These are phyloP conservation scores for Corapipo altera DNA, from an alignment of 2,113 vertebrate species.

Conservation along the genomic window DNA sequence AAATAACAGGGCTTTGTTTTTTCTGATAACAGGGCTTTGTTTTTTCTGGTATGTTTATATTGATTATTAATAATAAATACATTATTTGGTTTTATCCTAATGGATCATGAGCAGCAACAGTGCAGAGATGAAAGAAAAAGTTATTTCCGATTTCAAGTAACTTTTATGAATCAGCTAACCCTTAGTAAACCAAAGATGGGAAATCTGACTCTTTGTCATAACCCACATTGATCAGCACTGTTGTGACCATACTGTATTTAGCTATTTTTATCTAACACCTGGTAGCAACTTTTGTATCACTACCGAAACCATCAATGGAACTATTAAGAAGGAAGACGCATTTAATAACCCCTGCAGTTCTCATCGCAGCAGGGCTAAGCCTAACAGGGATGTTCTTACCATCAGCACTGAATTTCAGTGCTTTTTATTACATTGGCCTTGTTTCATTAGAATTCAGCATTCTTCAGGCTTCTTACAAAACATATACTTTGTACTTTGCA, in stretches of 20 bases:
- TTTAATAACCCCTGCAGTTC: slow-evolving; percentile 30
- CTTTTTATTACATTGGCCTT: not conserved
- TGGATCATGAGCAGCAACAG: not conserved
- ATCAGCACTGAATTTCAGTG: not conserved
- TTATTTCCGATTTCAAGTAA: not conserved
- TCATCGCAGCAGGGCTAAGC: not conserved
- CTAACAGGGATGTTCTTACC: not conserved
- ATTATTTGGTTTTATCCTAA: not conserved
- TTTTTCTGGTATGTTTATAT: not conserved
- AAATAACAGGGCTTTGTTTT: not conserved
- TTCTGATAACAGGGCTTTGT: not conserved
- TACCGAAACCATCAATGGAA: slow-evolving; percentile 32
- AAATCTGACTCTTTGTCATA: slow-evolving; percentile 2
- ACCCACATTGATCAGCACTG: slow-evolving; percentile 14
- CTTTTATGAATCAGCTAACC: not conserved
- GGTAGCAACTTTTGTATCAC: slow-evolving; percentile 39
- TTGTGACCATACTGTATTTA: slow-evolving; percentile 21
- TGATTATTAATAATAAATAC: not conserved
- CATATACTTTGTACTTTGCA: not conserved
- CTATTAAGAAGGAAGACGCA: slow-evolving; percentile 45
- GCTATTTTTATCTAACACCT: slow-evolving; percentile 47
- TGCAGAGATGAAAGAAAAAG: not conserved
- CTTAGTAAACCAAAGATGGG: not conserved
- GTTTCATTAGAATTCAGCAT: not conserved
- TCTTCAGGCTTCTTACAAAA: not conserved